These are phyloP conservation scores for Diglossa cyanea DNA, from an alignment of 2,797 vertebrate genomes.

Conservation along the genomic window DNA sequence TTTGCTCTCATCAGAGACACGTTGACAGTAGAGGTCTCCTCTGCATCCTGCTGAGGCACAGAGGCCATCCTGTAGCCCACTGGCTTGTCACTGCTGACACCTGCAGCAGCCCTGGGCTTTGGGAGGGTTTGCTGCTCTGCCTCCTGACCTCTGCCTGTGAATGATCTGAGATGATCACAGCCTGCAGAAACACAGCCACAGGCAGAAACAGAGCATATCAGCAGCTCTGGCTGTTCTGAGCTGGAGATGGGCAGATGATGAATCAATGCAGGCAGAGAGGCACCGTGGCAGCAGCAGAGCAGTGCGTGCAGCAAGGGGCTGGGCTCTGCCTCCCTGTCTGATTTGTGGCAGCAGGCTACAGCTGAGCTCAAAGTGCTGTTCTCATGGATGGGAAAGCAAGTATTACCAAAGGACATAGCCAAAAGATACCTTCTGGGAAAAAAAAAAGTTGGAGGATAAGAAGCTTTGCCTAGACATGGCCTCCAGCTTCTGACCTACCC, in stretches of 20 bases:
- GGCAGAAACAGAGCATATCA: neutral
- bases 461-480: neutral
- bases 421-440: neutral
- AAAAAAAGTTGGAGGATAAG: neutral
- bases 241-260: neutral
- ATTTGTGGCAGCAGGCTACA: neutral
- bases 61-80: neutral
- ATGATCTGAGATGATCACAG: constrained; percentile 40
- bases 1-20: neutral
- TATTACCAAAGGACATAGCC: neutral
- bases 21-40: neutral
- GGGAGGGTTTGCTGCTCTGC: neutral
- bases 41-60: neutral
- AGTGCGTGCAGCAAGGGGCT: fast-evolving
- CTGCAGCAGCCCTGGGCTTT: neutral
- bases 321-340: neutral
- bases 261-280: neutral
- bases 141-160: neutral
- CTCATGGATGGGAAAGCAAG: neutral
- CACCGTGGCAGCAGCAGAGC: neutral
- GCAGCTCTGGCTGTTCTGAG: neutral
- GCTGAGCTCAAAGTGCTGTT: neutral
- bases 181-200: constrained; percentile 11
- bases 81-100: neutral
- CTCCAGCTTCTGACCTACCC: neutral